Evolutionary conservation across 2,888 invertebrate species (phyloP).

Genomic region (Geotrupes spiniger): DNA sequence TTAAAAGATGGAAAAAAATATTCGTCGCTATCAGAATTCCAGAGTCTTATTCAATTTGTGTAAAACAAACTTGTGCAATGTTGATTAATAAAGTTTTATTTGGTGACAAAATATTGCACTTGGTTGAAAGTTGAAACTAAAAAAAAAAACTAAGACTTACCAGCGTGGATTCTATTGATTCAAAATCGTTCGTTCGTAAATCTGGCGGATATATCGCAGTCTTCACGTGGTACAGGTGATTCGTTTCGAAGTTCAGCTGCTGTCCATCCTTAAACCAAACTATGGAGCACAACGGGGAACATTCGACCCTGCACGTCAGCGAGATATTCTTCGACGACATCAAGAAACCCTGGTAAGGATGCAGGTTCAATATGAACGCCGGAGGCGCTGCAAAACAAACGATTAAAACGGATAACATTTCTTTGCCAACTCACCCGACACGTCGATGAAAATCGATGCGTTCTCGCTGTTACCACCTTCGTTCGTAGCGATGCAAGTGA

Average conservation of each 20-base stretch:
- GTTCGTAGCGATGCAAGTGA: slow-evolving; percentile 84
- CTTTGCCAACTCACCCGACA: slow-evolving; percentile 54
- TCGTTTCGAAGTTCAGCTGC: slow-evolving; percentile 59
- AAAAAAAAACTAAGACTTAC: no score
- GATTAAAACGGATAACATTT: slow-evolving; percentile 32
- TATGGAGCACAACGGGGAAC: slow-evolving; percentile 81
- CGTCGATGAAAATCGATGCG: slow-evolving; percentile 67
- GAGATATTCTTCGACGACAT: slow-evolving; percentile 68
- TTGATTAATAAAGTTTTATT: no score
- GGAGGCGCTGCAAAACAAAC: slow-evolving; percentile 69
- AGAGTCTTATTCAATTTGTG: no score
- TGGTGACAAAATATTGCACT: no score
- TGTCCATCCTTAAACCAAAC: slow-evolving; percentile 80
- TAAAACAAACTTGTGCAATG: no score
- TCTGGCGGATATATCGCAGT: slow-evolving; percentile 70
- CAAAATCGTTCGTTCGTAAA: slow-evolving; percentile 79
- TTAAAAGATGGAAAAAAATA: no score
- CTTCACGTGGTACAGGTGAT: slow-evolving; percentile 65
- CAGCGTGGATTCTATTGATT: slow-evolving; percentile 84
- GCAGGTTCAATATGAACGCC: slow-evolving; percentile 79
- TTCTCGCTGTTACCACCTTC: slow-evolving; percentile 76
- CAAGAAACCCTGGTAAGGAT: slow-evolving; percentile 76
- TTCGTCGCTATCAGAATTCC: no score
- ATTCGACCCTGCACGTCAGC: slow-evolving; percentile 84
- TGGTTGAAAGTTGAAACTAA: neutral